These are phyloP conservation scores for Pectinophora gossypiella DNA, from an alignment of 1,140 invertebrate genomes.

Conservation along the genomic window DNA sequence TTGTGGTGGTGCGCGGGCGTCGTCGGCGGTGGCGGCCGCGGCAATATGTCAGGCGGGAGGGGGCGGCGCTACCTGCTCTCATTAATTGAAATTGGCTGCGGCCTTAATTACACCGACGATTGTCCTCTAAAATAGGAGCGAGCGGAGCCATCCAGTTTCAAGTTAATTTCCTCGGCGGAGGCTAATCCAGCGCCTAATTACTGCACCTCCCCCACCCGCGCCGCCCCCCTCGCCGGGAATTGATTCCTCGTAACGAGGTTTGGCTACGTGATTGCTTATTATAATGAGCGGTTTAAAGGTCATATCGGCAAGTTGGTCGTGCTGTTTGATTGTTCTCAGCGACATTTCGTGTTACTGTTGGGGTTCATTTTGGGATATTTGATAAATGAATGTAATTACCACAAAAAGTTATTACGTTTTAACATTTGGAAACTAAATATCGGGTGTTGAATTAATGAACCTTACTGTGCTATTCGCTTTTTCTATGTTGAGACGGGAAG, in stretches of 20 bases:
- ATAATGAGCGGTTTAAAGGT: slow-evolving; percentile 21
- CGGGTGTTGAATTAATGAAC: too few relatives aligned
- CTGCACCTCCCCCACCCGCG: slow-evolving; percentile 23
- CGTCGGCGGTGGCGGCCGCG: background rate
- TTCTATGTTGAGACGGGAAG: too few relatives aligned
- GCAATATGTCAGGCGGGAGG: background rate
- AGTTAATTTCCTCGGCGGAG: slow-evolving; percentile 57
- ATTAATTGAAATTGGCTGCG: slow-evolving; percentile 23
- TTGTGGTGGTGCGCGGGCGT: too few relatives aligned
- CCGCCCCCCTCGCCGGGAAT: slow-evolving; percentile 17
- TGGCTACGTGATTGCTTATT: slow-evolving; percentile 27
- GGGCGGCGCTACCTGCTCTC: slow-evolving; percentile 14
- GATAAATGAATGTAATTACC: too few relatives aligned
- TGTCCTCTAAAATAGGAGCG: slow-evolving; percentile 44
- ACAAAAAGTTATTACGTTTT: too few relatives aligned
- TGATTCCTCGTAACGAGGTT: slow-evolving; percentile 37
- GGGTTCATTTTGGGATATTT: too few relatives aligned
- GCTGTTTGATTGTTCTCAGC: too few relatives aligned
- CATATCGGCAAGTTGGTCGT: too few relatives aligned
- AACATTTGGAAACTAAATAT: too few relatives aligned
- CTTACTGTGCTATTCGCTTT: too few relatives aligned
- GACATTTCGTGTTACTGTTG: too few relatives aligned
- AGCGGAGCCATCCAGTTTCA: slow-evolving; percentile 42
- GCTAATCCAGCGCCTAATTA: slow-evolving; percentile 64
- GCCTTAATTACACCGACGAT: slow-evolving; percentile 34